These are phyloP conservation scores for Tragelaphus strepsiceros DNA, from an alignment of 2,113 vertebrate genomes.

Conservation along the genomic window DNA sequence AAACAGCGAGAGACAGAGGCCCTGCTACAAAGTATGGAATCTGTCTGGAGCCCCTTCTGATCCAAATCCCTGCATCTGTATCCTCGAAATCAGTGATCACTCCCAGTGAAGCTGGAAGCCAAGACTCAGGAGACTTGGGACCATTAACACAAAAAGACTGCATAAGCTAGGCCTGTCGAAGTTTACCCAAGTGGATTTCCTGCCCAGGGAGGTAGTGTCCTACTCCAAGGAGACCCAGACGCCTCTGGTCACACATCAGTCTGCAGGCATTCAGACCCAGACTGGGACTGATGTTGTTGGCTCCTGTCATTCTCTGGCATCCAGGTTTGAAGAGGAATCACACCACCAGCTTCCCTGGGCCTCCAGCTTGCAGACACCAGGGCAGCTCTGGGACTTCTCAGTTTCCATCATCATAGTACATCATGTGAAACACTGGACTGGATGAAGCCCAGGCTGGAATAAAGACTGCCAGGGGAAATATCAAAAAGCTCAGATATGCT, in stretches of 20 bases:
- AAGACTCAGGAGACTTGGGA: background rate
- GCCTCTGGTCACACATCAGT: slow-evolving; percentile 86
- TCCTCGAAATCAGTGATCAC: background rate
- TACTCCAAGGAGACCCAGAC: slow-evolving; percentile 98
- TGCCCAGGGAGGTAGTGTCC: slow-evolving; percentile 92
- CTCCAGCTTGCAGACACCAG: background rate
- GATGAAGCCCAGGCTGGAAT: background rate
- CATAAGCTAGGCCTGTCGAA: slow-evolving; percentile 92
- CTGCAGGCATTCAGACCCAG: slow-evolving; percentile 80
- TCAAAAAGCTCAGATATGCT: background rate
- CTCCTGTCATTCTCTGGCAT: rapidly evolving
- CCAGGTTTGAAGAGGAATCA: background rate
- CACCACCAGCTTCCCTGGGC: background rate
- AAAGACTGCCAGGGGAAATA: background rate
- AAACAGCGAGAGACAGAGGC: background rate
- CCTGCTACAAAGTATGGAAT: background rate
- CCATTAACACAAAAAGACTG: slow-evolving; percentile 71
- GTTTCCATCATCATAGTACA: background rate
- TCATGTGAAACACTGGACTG: background rate
- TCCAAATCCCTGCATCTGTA: background rate
- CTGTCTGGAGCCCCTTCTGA: background rate
- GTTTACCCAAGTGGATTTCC: slow-evolving; percentile 95
- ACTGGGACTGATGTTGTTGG: background rate
- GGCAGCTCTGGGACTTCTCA: background rate
- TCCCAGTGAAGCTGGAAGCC: background rate